Base-by-base conservation (phyloP, 2,888 invertebrate genomes). In the Patella pellucida region DNA sequence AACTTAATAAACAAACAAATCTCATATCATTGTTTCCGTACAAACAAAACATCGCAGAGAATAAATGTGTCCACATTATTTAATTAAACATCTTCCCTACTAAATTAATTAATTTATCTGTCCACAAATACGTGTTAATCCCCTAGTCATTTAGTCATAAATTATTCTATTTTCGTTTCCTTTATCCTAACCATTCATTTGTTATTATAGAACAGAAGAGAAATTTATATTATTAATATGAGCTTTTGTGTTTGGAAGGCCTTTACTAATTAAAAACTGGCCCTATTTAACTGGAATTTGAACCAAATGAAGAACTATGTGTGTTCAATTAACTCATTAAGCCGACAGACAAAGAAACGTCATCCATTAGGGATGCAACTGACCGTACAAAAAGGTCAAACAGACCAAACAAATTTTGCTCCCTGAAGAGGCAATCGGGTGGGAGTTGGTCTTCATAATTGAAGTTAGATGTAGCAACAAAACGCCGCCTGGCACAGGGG, bases 331-430 rank as follows among this genome's bases (percentile, higher is more conserved):
- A 41, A 41, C 41, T 41, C 41, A 41, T 41, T 41, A 41, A 41
- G 4, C 9, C 41, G 62, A 19, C 62, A 62, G 62, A 62, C 62
- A 62, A 62, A 62, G 62, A 62, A 62, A 62, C 4, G 23, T 62
- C 62, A 62, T 62, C 23, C 62, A 41, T 41, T 62, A 62, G 23
- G 19, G 19, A 23, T 23, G 62, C 62, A 62, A 62, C 19, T 62
- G 62, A 62, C 62, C 62, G 23, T 23, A 62, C 23, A 23, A 62
- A 62, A 62, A 62, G 62, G 62, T 62, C 19, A 62, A 62, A 62
- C 19, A 12, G 41, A 41, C 41, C 41, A 41, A 9, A 41, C 41
- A 7, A 41, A 41, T 41, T 41, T 41, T 41, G 41, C 41, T 41
- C 41, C 41, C 41, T 41, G 41, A 41, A 41, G 41, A 41, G 41